Base-by-base conservation (phyloP, 1,140 invertebrate genomes). In the Euborellia annulipes region DNA sequence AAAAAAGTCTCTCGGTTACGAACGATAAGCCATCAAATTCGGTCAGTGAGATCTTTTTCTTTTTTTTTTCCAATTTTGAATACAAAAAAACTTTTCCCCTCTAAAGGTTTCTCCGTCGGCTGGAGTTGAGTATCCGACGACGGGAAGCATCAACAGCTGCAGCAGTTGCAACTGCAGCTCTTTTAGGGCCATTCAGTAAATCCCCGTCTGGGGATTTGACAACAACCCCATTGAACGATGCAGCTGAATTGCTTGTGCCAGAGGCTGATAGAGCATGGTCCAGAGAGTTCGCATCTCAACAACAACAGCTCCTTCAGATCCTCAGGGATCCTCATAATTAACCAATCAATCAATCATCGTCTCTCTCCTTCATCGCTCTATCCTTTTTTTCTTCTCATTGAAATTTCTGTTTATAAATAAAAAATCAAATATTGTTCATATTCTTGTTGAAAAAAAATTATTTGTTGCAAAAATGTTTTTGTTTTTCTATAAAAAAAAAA, bases 11-110 rank as follows among this genome's bases (percentile, higher is more conserved):
- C 69, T 59, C 68, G 74, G 41, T 58, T 79, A 53, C 63, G 72
- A 49, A 73, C 75, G 8, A 78, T 79, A 45, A 73, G 76, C 50
- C 72, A 78, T 62, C 76, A 79, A 64, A 79, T 79, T 56, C 72
- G 76, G 76, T 76, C 57, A 58, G 11, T 32, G 36, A 18, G 22
- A 18, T 22, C 19, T 18, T 21, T 37, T 9, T 36, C 23, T 22
- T 43, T 8, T 30, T 46, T 52, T 53, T 39, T 14, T 34, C n/a
- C 36, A 37, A 20, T 38, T 34, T 19, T 36, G n/a, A n/a, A n/a
- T n/a, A n/a, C n/a, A n/a, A n/a, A n/a, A n/a, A n/a, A n/a, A n/a
- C n/a, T n/a, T n/a, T n/a, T n/a, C n/a, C n/a, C n/a, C n/a, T n/a
- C n/a, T 32, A 19, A 21, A 70, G 68, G 52, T 71, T 71, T 52